Evolutionary conservation across 2,888 invertebrate species (phyloP).

Genomic region (Andrena flavipes): DNA sequence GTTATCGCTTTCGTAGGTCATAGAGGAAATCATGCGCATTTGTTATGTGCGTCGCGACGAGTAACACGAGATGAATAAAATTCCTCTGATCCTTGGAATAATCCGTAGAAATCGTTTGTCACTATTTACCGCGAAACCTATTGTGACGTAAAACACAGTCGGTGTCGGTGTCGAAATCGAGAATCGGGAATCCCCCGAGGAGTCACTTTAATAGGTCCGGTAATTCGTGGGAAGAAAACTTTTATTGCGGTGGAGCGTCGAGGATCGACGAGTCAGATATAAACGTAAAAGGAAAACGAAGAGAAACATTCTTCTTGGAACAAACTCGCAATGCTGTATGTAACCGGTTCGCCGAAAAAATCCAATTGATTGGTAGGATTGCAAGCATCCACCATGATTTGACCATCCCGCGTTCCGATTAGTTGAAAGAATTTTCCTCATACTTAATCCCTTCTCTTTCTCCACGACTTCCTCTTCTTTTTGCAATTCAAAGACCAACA

Average conservation of each 20-base stretch:
- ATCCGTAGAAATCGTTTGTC: not conserved
- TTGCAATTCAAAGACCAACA: not conserved
- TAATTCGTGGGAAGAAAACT: no score
- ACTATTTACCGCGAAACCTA: not conserved
- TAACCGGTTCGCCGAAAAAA: not conserved
- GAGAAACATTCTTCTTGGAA: not conserved
- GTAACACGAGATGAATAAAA: not conserved
- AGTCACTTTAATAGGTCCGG: not conserved
- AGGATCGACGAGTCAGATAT: no score
- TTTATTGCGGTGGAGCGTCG: no score
- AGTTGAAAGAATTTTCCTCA: conserved; percentile 38
- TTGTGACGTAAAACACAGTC: not conserved
- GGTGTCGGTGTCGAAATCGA: no score
- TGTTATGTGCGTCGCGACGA: not conserved
- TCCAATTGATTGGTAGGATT: not conserved
- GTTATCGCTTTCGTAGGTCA: conserved; percentile 33
- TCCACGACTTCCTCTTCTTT: conserved; percentile 26
- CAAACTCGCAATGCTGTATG: not conserved
- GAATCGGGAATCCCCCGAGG: conserved; percentile 20
- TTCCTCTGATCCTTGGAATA: not conserved
- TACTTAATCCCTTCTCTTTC: conserved; percentile 37
- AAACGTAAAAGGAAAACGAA: no score
- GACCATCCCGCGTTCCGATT: not conserved
- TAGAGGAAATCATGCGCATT: not conserved
- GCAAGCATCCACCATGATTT: not conserved